Conservation (phyloP, 2,888 invertebrate species). For the Lithophane socia region DNA sequence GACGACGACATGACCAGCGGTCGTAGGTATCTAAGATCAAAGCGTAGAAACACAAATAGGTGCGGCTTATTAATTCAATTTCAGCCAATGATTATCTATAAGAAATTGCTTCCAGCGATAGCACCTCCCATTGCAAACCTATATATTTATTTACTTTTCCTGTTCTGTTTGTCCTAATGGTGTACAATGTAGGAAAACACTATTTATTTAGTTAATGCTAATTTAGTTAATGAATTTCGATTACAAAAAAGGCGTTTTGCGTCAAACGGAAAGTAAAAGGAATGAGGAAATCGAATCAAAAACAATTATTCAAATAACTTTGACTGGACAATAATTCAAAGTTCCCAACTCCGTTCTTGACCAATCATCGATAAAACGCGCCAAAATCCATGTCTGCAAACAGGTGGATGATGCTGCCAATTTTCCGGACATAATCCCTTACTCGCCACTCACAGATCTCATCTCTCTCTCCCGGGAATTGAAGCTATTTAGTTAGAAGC, state of each 20-base stretch:
- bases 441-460: neutral
- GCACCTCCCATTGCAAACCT: neutral
- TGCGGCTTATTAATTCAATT: neutral
- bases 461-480: conserved; percentile 12
- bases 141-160: neutral
- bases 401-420: conserved; percentile 42
- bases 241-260: too few relatives aligned
- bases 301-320: neutral
- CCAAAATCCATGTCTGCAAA: conserved; percentile 6
- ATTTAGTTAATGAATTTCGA: too few relatives aligned
- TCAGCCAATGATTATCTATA: neutral
- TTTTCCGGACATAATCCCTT: conserved; percentile 36
- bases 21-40: neutral
- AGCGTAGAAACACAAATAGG: neutral
- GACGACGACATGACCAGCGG: neutral
- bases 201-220: too few relatives aligned
- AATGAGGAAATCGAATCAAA: neutral
- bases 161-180: neutral
- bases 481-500: conserved; percentile 11
- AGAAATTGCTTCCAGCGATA: neutral
- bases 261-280: too few relatives aligned
- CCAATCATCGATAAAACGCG: neutral
- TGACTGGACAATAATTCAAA: neutral
- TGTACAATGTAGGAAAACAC: neutral
- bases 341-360: neutral